Conservation (phyloP, 2,888 invertebrate genomes). For the Lasioglossum calceatum region DNA sequence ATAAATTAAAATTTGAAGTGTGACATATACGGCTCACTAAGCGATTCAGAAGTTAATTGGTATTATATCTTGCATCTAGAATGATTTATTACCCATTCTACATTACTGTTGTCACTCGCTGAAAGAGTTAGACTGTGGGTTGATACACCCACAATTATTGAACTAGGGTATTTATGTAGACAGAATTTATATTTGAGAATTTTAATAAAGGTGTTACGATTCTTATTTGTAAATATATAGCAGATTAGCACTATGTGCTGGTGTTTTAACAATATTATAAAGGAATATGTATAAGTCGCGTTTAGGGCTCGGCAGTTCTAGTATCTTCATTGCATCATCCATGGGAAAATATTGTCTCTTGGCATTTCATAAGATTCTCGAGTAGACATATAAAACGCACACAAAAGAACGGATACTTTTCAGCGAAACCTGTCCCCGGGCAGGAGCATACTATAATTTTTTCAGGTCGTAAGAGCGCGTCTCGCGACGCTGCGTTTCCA, state of each 20-base stretch:
- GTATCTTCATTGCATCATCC: too few relatives aligned
- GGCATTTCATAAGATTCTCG: background rate
- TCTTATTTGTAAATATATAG: too few relatives aligned
- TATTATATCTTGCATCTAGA: background rate
- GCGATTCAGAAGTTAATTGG: constrained; percentile 3
- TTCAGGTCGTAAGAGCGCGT: constrained; percentile 1
- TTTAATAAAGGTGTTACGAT: too few relatives aligned
- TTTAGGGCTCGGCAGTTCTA: too few relatives aligned
- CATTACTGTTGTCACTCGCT: constrained; percentile 1
- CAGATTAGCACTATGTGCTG: too few relatives aligned
- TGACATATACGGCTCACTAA: background rate
- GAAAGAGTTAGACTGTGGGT: background rate
- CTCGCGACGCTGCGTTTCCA: background rate
- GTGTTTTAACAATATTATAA: too few relatives aligned
- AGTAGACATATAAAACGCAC: background rate
- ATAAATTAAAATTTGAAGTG: constrained; percentile 2
- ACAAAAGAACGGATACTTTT: background rate
- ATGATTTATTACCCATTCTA: background rate
- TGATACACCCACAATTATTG: background rate
- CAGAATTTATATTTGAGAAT: too few relatives aligned
- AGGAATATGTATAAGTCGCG: too few relatives aligned
- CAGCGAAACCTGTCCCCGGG: constrained; percentile 4
- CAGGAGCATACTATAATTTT: constrained; percentile 20
- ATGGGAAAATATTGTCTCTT: background rate
- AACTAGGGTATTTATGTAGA: background rate